A percentile compares a stretch with the other conserved stretches of the same genome.
Conservation (phyloP, 2,113 vertebrate species). For the Origma solitaria region DNA sequence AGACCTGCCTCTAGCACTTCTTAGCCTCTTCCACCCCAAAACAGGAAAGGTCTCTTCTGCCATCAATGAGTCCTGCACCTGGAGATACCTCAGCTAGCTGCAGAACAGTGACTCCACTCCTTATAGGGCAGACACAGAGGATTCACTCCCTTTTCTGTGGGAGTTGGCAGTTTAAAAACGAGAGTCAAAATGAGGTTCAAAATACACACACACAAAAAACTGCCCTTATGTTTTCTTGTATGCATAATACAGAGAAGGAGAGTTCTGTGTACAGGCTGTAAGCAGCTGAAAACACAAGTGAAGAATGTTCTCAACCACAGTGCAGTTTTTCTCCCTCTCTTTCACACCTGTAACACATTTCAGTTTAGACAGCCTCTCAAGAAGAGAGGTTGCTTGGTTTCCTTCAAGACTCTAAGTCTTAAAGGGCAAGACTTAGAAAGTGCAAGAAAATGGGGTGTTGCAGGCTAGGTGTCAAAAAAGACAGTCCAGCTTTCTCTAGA, state of each 20-base stretch:
- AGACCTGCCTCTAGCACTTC: not conserved
- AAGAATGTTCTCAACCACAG: not conserved
- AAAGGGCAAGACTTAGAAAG: not conserved
- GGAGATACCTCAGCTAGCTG: not conserved
- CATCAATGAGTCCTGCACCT: not conserved
- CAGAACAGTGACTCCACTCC: not conserved
- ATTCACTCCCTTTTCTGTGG: not conserved
- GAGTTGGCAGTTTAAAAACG: not conserved
- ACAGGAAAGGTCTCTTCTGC: not conserved
- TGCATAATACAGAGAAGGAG: rapidly evolving
- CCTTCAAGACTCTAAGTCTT: not conserved
- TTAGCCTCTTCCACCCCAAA: not conserved
- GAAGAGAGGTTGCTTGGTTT: not conserved
- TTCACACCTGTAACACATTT: not conserved
- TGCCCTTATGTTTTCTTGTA: not conserved
- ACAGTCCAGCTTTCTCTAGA: not conserved
- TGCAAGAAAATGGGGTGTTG: not conserved
- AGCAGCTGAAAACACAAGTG: not conserved
- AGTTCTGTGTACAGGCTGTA: not conserved
- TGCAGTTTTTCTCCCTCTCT: not conserved
- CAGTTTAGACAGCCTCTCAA: not conserved
- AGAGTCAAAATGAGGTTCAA: not conserved
- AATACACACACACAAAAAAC: not conserved
- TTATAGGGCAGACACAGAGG: not conserved
- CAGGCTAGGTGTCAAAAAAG: not conserved